A percentile compares a stretch with the other conserved stretches of the same genome.
These are phyloP conservation scores for Oenanthe oenanthe DNA, from an alignment of 2,113 vertebrate species.

Conservation along the genomic window DNA sequence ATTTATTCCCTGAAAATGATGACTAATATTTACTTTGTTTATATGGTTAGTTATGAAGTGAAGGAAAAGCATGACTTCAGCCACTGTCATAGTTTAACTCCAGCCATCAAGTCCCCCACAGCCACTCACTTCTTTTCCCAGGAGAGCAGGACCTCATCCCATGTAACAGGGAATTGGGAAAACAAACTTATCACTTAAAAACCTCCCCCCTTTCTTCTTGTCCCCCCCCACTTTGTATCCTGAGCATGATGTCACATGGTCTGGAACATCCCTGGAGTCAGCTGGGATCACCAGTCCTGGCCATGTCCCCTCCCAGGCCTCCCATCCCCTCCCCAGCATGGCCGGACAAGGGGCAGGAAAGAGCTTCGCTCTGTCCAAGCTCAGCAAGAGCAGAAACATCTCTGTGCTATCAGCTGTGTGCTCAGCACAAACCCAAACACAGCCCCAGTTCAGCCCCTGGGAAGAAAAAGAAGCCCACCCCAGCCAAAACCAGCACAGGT, in stretches of 20 bases:
- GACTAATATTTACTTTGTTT: background rate
- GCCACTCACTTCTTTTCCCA: background rate
- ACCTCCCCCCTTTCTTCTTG: background rate
- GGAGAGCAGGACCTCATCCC: background rate
- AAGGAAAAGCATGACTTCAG: background rate
- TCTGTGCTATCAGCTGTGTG: background rate
- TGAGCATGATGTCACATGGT: fast-evolving
- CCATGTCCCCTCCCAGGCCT: background rate
- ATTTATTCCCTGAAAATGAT: background rate
- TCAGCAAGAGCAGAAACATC: background rate
- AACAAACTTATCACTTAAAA: background rate
- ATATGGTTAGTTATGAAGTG: background rate
- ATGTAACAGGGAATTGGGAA: background rate
- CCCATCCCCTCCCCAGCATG: background rate
- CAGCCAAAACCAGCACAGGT: background rate
- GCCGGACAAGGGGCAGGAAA: fast-evolving
- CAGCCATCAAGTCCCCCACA: background rate
- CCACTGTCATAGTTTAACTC: background rate
- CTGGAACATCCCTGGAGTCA: background rate
- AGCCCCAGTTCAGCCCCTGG: background rate
- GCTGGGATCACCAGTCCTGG: background rate
- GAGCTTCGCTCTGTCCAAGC: too few species aligned
- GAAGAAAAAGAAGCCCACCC: background rate
- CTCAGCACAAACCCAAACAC: background rate
- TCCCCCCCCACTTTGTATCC: too few species aligned